phyloP scores from a whole-genome alignment of 1,140 invertebrate species.

The Nylanderia fulva region DNA sequence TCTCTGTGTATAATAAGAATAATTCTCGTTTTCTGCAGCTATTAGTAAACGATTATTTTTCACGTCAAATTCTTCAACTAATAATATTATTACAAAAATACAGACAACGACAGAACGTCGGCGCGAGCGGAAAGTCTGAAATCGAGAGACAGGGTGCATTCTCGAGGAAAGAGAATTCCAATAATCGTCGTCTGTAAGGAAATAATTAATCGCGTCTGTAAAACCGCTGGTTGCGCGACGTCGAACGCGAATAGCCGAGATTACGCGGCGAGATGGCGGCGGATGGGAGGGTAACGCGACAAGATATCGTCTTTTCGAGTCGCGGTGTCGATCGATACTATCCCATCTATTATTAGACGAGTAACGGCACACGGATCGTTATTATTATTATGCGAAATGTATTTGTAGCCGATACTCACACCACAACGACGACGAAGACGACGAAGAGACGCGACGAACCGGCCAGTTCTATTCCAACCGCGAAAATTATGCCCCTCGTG shows the following conservation, averaged over 20 bases:
- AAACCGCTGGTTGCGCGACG: slow-evolving; percentile 22
- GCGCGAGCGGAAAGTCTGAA: not conserved
- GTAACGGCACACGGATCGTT: slow-evolving; percentile 53
- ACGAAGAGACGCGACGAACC: not conserved
- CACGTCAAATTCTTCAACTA: not conserved
- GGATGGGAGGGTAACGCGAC: slow-evolving; percentile 1
- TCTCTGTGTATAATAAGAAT: not conserved
- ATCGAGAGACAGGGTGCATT: not conserved
- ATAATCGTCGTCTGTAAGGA: slow-evolving; percentile 42
- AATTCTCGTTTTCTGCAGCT: not conserved
- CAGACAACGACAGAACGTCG: not conserved
- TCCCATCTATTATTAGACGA: slow-evolving; percentile 68
- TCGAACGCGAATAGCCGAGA: slow-evolving; percentile 39
- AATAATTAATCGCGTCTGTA: slow-evolving; percentile 56
- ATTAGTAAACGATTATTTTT: too few relatives aligned
- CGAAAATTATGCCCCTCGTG: slow-evolving; percentile 19
- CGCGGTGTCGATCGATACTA: slow-evolving; percentile 64
- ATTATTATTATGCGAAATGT: slow-evolving; percentile 63
- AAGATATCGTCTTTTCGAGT: slow-evolving; percentile 50
- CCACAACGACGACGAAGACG: not conserved
- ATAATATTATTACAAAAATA: not conserved
- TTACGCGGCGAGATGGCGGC: slow-evolving; percentile 1
- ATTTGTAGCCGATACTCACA: slow-evolving; percentile 52
- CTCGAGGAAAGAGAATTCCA: slow-evolving; percentile 35
- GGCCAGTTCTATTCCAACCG: slow-evolving; percentile 42